Conservation (phyloP, 2,888 invertebrate genomes). For the Erebia epiphron region DNA sequence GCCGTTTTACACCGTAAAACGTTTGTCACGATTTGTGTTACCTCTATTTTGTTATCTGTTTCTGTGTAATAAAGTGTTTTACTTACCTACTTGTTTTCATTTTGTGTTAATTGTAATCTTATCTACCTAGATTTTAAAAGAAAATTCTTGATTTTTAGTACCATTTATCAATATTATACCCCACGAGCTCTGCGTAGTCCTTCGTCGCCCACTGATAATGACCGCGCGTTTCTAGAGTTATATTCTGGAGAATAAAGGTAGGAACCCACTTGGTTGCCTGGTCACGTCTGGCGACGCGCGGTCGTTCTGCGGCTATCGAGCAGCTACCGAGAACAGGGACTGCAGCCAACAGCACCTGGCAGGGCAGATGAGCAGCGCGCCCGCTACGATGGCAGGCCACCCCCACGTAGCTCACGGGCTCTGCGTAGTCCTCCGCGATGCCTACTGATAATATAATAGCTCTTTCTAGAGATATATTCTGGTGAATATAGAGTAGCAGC, state of each 20-base stretch:
- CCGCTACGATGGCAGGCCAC: conserved; percentile 89
- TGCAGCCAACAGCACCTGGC: conserved; percentile 90
- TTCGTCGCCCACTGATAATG: conserved; percentile 78
- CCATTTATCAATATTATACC: conserved; percentile 55
- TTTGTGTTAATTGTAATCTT: no score
- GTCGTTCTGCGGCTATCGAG: conserved; percentile 71
- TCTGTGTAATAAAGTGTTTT: no score
- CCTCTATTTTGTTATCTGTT: no score
- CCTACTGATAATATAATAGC: conserved; percentile 54
- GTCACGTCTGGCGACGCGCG: conserved; percentile 73
- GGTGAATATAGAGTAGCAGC: conserved; percentile 6
- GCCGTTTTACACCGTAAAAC: no score
- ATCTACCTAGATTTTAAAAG: no score
- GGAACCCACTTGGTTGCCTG: conserved; percentile 70
- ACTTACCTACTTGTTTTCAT: no score
- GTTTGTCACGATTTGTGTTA: no score
- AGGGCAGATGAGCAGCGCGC: conserved; percentile 87
- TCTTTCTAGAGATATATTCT: no score
- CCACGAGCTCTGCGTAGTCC: conserved; percentile 88
- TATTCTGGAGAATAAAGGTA: neutral
- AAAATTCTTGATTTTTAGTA: no score
- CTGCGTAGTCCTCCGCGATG: conserved; percentile 87
- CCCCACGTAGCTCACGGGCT: conserved; percentile 88
- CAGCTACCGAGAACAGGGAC: no score
- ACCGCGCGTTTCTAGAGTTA: no score